Evolutionary conservation across 2,888 invertebrate species (phyloP), one percentile per base, ranked within the genome.

Genomic region (Steinernema carpocapsae): DNA sequence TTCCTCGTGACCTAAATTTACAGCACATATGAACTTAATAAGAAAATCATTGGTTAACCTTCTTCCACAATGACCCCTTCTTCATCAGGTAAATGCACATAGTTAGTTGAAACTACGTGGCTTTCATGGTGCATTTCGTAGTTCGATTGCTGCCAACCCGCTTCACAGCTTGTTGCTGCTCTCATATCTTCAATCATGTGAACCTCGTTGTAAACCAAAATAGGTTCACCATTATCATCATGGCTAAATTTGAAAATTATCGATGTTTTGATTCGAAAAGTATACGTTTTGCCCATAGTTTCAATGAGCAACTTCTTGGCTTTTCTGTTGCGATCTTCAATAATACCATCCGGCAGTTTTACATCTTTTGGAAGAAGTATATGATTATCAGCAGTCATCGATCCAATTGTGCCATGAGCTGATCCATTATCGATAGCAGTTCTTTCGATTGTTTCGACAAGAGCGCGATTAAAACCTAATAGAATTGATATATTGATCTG

Each of bases 21-120:
- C 56, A 56, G 7, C 7, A 56, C 7, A n/a, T 24, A 22, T 56
- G 7, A 56, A 56, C 26, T 12, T n/a, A 22, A 19, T 56, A n/a
- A 22, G 12, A 19, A 56, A 19, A 22, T 24, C n/a, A 19, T 56
- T n/a, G 12, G 7, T 12, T 56, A 56, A 24, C 56, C 22, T 56
- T 56, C 7, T 56, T 56, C 56, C 7, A 22, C 56, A 7, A 19
- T n/a, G 14, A 43, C 26, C 10, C 7, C 4, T 29, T 71, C 46
- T 0, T 71, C 17, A 22, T 46, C 71, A 6, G 71, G 71, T 24
- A 71, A 17, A 19, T 71, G 71, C 1, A 71, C 71, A 45, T 46
- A 46, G 19, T 29, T 12, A 1, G 46, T 29, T 22, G 43, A 42
- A 46, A 71, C 46, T 1, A 45, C 43, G 17, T 71, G 71, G 43